phyloP scores from a whole-genome alignment of 2,797 vertebrate species.

The Vespertilio murinus region DNA sequence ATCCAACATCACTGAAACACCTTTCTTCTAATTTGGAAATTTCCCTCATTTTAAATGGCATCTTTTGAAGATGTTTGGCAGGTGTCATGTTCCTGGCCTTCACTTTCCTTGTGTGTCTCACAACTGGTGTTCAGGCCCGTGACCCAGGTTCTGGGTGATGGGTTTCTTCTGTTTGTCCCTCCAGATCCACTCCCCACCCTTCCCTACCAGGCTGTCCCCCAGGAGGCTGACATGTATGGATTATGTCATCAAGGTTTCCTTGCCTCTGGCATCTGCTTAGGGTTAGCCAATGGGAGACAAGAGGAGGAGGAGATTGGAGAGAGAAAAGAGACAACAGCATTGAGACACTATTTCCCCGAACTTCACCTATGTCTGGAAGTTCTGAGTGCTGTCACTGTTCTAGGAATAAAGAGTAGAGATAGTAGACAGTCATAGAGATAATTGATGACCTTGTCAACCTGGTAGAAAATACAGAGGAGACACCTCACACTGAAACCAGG shows the following conservation, averaged over 20 bases:
- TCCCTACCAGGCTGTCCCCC: background rate
- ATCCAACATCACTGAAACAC: background rate
- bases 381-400: background rate
- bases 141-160: background rate
- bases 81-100: background rate
- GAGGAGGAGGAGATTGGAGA: background rate
- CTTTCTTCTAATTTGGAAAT: background rate
- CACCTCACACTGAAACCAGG: constrained; percentile 89
- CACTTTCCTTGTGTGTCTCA: background rate
- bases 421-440: constrained; percentile 86
- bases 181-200: background rate
- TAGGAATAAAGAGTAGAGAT: background rate
- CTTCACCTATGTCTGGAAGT: background rate
- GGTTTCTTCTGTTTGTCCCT: background rate
- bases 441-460: constrained; percentile 93
- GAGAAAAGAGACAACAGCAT: background rate
- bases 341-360: background rate
- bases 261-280: background rate
- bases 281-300: background rate
- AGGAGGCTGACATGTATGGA: background rate
- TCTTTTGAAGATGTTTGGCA: too few species aligned
- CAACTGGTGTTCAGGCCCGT: background rate
- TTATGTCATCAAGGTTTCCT: background rate
- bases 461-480: constrained; percentile 92
- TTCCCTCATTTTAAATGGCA: background rate